Percentiles rank a stretch among this genome's conserved stretches.
phyloP scores from a whole-genome alignment of 1,140 invertebrate species.

The Lordiphosa mommai region DNA sequence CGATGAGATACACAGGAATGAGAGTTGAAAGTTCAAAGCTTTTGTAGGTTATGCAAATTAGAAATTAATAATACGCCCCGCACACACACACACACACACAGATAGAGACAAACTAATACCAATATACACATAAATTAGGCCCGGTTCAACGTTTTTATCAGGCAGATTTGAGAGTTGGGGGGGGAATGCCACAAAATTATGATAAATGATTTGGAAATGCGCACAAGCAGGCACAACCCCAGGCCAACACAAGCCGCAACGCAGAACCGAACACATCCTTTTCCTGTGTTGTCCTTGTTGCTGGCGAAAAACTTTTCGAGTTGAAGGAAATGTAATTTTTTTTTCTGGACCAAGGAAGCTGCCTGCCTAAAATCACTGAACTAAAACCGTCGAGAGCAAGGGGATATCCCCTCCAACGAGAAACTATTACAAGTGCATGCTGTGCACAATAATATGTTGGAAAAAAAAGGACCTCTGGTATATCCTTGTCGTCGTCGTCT shows the following conservation, averaged over 20 bases:
- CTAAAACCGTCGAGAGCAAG: conserved; percentile 54
- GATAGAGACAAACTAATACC: conserved; percentile 46
- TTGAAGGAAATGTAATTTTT: conserved; percentile 71
- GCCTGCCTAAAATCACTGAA: conserved; percentile 71
- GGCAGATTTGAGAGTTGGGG: conserved; percentile 21
- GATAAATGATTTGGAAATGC: conserved; percentile 76
- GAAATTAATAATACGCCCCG: conserved; percentile 68
- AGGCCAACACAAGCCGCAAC: conserved; percentile 51
- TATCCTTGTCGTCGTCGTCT: conserved; percentile 40
- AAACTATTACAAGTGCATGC: conserved; percentile 61
- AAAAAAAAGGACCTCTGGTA: conserved; percentile 1
- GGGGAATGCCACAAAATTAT: conserved; percentile 69
- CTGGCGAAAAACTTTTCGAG: conserved; percentile 67
- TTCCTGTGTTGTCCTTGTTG: conserved; percentile 57
- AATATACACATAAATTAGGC: conserved; percentile 74
- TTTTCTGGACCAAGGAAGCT: conserved; percentile 44
- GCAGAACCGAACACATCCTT: conserved; percentile 75
- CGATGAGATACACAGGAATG: conserved; percentile 10
- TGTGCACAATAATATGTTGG: conserved; percentile 27
- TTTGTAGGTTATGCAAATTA: conserved; percentile 77
- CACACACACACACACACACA: conserved; percentile 18
- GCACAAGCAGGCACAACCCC: conserved; percentile 58
- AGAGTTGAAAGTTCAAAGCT: conserved; percentile 73
- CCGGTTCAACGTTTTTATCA: conserved; percentile 72
- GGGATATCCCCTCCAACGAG: conserved; percentile 16